phyloP scores from a whole-genome alignment of 1,140 invertebrate genomes.

The Vanessa atalanta region DNA sequence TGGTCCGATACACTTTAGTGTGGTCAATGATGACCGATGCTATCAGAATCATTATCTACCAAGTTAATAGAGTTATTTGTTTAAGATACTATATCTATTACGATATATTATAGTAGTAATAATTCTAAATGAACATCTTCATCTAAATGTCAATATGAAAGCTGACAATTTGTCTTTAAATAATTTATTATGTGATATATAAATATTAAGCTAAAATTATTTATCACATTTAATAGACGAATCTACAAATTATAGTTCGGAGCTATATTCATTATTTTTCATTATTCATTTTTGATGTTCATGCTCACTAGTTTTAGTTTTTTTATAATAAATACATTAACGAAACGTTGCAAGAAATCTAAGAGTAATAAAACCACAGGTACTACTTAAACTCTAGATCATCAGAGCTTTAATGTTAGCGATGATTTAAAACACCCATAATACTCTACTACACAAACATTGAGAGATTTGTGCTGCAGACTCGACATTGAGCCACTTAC shows the following conservation, averaged over 20 bases:
- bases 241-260: no score
- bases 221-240: no score
- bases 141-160: no score
- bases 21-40: constrained; percentile 38
- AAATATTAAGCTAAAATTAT: no score
- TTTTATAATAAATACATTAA: background rate
- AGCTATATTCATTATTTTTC: no score
- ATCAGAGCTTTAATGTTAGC: constrained; percentile 22
- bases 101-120: background rate
- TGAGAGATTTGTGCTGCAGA: constrained; percentile 29
- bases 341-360: background rate
- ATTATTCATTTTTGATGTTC: no score
- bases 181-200: no score
- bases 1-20: constrained; percentile 38
- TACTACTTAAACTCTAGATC: constrained; percentile 15
- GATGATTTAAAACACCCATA: constrained; percentile 24
- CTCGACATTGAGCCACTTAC: constrained; percentile 24
- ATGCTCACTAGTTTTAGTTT: no score
- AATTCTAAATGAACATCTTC: no score
- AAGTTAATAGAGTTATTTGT: constrained; percentile 26
- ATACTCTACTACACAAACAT: constrained; percentile 36
- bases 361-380: constrained; percentile 2
- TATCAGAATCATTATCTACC: constrained; percentile 20
- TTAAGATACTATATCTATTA: background rate
- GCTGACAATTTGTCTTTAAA: no score